Percentiles rank a stretch among this genome's conserved stretches.
phyloP scores from a whole-genome alignment of 2,113 vertebrate genomes.

The Zosterops borbonicus region DNA sequence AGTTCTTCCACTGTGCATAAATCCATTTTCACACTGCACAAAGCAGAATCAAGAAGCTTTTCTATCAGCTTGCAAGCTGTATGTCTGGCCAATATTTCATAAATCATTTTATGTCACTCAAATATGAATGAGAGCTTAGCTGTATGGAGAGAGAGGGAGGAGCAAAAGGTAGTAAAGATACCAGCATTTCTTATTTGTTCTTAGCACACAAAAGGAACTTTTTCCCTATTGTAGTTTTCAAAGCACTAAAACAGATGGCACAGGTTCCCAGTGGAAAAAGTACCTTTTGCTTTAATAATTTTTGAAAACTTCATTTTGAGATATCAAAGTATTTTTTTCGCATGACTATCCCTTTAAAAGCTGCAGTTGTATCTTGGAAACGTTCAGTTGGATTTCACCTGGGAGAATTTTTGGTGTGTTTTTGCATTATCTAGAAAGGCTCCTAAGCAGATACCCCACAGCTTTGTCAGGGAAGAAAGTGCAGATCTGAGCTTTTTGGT shows the following conservation, averaged over 20 bases:
- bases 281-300: neutral
- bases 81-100: neutral
- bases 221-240: neutral
- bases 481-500: neutral
- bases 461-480: neutral
- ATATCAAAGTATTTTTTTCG: neutral
- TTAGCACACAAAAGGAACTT: neutral
- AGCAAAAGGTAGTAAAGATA: neutral
- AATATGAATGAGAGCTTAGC: neutral
- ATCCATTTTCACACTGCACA: constrained; percentile 29
- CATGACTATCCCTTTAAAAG: neutral
- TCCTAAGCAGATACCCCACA: neutral
- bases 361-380: neutral
- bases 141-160: neutral
- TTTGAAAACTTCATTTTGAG: neutral
- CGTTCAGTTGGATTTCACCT: neutral
- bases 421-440: neutral
- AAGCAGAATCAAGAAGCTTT: constrained; percentile 24
- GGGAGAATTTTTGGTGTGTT: neutral
- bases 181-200: neutral
- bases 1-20: constrained; percentile 10
- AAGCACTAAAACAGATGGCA: neutral
- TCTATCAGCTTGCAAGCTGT: neutral
- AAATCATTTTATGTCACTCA: neutral
- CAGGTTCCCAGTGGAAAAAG: neutral